phyloP scores from a whole-genome alignment of 1,140 invertebrate species.

The Anadara kagoshimensis region DNA sequence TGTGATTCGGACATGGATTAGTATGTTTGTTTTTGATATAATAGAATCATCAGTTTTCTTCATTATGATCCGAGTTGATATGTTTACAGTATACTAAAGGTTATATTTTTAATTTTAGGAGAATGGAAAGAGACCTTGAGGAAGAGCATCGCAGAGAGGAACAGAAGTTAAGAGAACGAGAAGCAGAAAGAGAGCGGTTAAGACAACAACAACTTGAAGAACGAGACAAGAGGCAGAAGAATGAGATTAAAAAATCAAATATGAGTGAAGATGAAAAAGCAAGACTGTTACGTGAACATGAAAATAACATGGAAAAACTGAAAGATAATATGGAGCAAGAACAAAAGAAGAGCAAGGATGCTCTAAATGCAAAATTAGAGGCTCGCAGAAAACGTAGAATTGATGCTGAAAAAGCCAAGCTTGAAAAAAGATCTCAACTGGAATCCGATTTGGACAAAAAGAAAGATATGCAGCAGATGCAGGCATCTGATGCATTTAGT shows the following conservation, averaged over 20 bases:
- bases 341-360: conserved; percentile 33
- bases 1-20: too few relatives aligned
- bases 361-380: conserved; percentile 61
- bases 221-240: conserved; percentile 51
- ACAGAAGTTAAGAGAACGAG: conserved; percentile 56
- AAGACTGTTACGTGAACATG: conserved; percentile 61
- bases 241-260: conserved; percentile 57
- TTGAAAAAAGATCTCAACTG: conserved; percentile 58
- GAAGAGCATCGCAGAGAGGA: conserved; percentile 60
- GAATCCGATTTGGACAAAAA: conserved; percentile 53
- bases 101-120: conserved; percentile 40
- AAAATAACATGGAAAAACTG: conserved; percentile 62
- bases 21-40: too few relatives aligned
- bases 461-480: conserved; percentile 38
- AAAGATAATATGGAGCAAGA: conserved; percentile 49
- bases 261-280: conserved; percentile 58
- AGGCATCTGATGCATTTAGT: conserved; percentile 38
- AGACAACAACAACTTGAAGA: conserved; percentile 63
- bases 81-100: neutral
- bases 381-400: conserved; percentile 59
- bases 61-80: too few relatives aligned
- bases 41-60: too few relatives aligned
- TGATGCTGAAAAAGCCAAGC: conserved; percentile 53
- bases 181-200: conserved; percentile 59
- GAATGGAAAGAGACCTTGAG: conserved; percentile 62